phyloP scores from a whole-genome alignment of 2,888 invertebrate genomes.

The Ectemnius lituratus region DNA sequence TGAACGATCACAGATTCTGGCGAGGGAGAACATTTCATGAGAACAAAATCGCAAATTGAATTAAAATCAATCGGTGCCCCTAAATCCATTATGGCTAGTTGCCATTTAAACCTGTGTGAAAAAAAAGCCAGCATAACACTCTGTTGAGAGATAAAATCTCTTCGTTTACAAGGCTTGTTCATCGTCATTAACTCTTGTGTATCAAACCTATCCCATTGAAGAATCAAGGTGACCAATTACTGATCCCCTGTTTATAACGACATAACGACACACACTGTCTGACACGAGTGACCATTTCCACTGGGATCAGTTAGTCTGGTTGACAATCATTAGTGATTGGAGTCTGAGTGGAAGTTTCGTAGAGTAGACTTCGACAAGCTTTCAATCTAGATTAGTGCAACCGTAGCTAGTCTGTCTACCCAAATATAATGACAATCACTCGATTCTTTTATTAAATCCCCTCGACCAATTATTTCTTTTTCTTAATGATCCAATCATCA shows the following conservation, averaged over 20 bases:
- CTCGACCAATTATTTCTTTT: neutral
- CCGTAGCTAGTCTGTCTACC: neutral
- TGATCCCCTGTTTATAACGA: conserved; percentile 10
- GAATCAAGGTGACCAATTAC: conserved; percentile 18
- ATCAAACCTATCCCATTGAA: conserved; percentile 25
- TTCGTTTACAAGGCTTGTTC: conserved; percentile 44
- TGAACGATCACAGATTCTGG: conserved; percentile 14
- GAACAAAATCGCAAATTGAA: neutral
- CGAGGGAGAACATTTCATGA: conserved; percentile 15
- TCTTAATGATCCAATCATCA: too few species aligned
- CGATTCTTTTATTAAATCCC: neutral
- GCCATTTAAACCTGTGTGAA: conserved; percentile 45
- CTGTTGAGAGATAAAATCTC: conserved; percentile 13
- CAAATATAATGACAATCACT: neutral
- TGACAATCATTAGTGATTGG: neutral
- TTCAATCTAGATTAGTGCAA: neutral
- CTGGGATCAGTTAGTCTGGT: neutral
- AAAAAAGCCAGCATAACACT: conserved; percentile 51
- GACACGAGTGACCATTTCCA: neutral
- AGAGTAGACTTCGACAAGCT: neutral
- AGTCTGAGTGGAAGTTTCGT: neutral
- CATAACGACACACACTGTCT: neutral
- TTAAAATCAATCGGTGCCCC: conserved; percentile 2
- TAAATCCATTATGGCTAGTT: conserved; percentile 2
- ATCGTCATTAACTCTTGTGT: conserved; percentile 53